Evolutionary conservation across 2,888 invertebrate species (phyloP).

Genomic region (Trachelus iudaicus): DNA sequence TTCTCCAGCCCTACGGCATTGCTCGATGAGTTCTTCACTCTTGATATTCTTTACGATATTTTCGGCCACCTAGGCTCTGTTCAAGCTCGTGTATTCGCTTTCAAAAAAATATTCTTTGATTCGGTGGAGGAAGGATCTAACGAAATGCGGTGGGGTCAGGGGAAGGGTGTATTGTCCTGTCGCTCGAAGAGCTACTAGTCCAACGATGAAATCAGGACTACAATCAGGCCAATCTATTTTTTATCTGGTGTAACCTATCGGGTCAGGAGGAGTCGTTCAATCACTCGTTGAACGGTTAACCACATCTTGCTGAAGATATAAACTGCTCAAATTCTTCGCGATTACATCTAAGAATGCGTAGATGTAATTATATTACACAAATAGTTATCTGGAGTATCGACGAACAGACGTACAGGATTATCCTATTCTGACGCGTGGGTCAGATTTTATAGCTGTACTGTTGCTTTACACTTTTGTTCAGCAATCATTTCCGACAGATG

Average conservation of each 20-base stretch:
- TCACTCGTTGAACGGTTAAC: not conserved
- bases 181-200: not conserved
- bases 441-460: not conserved
- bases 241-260: not conserved
- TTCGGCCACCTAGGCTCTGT: not conserved
- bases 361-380: constrained; percentile 25
- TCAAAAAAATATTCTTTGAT: not conserved
- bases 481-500: not conserved
- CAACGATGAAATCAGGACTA: not conserved
- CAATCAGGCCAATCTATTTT: not conserved
- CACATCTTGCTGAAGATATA: constrained; percentile 7
- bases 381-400: not conserved
- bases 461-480: not conserved
- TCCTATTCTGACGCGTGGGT: not conserved
- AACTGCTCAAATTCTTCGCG: constrained; percentile 50
- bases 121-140: not conserved
- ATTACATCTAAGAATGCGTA: constrained; percentile 36
- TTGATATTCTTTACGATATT: too few species aligned
- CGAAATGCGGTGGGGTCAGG: not conserved
- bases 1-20: not conserved
- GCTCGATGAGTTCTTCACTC: not conserved
- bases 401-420: not conserved
- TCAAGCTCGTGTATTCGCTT: not conserved
- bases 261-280: not conserved
- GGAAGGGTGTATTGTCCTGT: not conserved